Percentiles rank a stretch among this genome's conserved stretches.
Evolutionary conservation across 2,888 invertebrate genomes (phyloP).

Genomic region (Bruchidius siliquastri): DNA sequence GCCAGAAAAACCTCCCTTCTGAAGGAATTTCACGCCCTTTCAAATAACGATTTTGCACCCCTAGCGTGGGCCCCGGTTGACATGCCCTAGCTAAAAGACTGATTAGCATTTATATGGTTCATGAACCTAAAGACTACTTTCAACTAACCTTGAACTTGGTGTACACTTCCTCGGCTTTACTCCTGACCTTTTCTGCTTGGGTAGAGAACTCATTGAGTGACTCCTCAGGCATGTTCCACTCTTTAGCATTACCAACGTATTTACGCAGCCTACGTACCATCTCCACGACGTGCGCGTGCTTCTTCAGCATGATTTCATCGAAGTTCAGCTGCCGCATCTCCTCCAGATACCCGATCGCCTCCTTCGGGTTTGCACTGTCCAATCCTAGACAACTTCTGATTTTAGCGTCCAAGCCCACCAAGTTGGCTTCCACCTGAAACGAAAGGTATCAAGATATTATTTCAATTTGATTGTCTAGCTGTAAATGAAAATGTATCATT

Average conservation of each 20-base stretch:
- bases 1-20: no score
- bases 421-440: conserved; percentile 55
- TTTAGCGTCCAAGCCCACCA: conserved; percentile 61
- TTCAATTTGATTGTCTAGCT: no score
- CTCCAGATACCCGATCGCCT: conserved; percentile 66
- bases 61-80: no score
- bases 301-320: conserved; percentile 72
- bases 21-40: no score
- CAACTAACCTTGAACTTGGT: conserved; percentile 53
- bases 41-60: no score
- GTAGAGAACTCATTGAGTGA: conserved; percentile 60
- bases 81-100: no score
- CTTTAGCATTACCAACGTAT: conserved; percentile 73
- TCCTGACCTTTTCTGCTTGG: conserved; percentile 66
- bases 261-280: conserved; percentile 69
- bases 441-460: no score
- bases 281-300: conserved; percentile 74
- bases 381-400: conserved; percentile 58
- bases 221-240: conserved; percentile 64
- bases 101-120: no score
- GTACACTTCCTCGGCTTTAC: conserved; percentile 61
- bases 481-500: no score
- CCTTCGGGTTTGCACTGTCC: conserved; percentile 60
- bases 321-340: conserved; percentile 55
- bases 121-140: no score